These are phyloP conservation scores for Montipora cactus DNA, from an alignment of 64 coral and sea anemone genomes.

Conservation along the genomic window DNA sequence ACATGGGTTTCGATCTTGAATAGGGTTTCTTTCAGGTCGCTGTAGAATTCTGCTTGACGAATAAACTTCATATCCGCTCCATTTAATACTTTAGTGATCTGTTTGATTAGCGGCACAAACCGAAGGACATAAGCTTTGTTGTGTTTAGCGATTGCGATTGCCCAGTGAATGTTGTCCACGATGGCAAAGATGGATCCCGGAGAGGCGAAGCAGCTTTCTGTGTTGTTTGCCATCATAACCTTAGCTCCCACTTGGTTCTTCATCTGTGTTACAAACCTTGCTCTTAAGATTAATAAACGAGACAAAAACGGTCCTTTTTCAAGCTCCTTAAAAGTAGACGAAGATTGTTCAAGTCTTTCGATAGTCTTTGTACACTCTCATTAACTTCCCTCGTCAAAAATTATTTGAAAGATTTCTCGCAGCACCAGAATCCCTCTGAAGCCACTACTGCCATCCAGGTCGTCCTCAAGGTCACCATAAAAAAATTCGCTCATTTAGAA, in stretches of 20 bases:
- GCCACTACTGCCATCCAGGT: slow-evolving; percentile 66
- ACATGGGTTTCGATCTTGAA: slow-evolving; percentile 81
- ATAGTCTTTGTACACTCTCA: background rate
- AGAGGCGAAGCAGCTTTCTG: slow-evolving; percentile 38
- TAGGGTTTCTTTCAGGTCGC: slow-evolving; percentile 86
- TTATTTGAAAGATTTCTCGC: slow-evolving; percentile 64
- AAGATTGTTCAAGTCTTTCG: background rate
- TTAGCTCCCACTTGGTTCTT: slow-evolving; percentile 37
- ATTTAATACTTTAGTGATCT: slow-evolving; percentile 88
- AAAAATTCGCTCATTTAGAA: slow-evolving; percentile 75
- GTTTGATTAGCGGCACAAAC: slow-evolving; percentile 74
- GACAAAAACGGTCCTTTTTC: background rate
- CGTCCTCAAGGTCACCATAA: slow-evolving; percentile 51
- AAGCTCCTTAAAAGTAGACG: background rate
- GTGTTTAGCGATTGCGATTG: slow-evolving; percentile 84
- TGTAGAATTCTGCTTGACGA: slow-evolving; percentile 87
- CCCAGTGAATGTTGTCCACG: slow-evolving; percentile 83
- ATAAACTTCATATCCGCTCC: slow-evolving; percentile 85
- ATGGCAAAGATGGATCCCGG: slow-evolving; percentile 72
- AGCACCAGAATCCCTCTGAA: slow-evolving; percentile 42
- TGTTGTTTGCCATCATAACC: slow-evolving; percentile 23
- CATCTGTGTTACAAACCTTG: slow-evolving; percentile 30
- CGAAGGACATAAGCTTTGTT: slow-evolving; percentile 91
- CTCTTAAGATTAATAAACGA: slow-evolving; percentile 12
- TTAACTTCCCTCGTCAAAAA: slow-evolving; percentile 77